A percentile compares a stretch with the other conserved stretches of the same genome.
Conservation (phyloP, 2,113 vertebrate species). For the Gymnogyps californianus region DNA sequence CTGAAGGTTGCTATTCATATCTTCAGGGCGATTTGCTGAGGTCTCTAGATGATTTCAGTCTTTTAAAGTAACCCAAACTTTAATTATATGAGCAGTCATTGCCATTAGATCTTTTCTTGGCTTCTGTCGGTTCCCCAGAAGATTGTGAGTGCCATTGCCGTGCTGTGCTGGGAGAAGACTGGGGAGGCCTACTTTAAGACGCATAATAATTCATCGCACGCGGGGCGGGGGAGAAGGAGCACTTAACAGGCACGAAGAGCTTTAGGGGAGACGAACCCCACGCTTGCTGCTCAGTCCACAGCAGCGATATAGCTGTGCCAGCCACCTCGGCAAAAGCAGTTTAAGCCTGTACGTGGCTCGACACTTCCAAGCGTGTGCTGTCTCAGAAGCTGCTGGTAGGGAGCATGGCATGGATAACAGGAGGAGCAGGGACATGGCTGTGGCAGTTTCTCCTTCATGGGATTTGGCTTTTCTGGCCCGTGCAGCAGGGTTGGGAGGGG, state of each 20-base stretch:
- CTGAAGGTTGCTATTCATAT: neutral
- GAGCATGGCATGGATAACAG: accelerated
- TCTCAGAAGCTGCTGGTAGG: neutral
- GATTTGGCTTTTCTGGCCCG: neutral
- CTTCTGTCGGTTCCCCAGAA: neutral
- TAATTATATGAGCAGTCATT: neutral
- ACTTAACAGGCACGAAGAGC: neutral
- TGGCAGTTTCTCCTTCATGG: neutral
- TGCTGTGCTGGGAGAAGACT: neutral
- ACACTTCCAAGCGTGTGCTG: neutral
- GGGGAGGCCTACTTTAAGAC: neutral
- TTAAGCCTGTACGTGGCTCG: neutral
- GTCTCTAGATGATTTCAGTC: neutral
- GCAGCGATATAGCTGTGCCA: neutral
- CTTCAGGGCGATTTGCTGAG: neutral
- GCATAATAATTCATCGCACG: neutral
- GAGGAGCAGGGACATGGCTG: neutral
- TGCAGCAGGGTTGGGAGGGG: neutral
- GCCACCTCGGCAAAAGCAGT: neutral
- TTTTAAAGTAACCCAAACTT: neutral
- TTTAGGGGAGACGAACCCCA: neutral
- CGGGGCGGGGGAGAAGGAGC: neutral
- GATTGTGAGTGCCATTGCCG: neutral
- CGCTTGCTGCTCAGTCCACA: neutral
- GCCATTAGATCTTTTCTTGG: neutral